Base-by-base conservation (phyloP, 2,888 invertebrate genomes). In the Drosophila nr. perissopoda region DNA sequence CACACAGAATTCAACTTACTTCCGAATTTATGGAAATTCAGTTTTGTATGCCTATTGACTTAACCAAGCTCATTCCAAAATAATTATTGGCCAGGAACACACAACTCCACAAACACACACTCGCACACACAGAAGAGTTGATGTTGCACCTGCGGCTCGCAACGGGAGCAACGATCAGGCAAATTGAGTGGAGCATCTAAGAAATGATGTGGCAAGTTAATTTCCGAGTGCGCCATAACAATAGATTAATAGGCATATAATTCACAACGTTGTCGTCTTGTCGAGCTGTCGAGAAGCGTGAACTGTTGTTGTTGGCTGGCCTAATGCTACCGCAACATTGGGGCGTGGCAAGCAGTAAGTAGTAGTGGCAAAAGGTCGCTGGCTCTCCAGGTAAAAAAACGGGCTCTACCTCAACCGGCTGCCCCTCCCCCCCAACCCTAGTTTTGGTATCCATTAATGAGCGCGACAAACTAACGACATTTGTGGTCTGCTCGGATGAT, bases 151-250 rank as follows among this genome's bases (percentile, higher is more conserved):
- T 65, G 79, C 74, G 34, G 48, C 66, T 59, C 78, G 38, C 77
- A 78, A 74, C 78, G 74, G 74, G 64, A 67, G 68, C 81, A 72
- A 31, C 34, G 36, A 49, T 53, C 46, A 46, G 34, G 31, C 2
- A 33, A 52, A 54, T 48, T 27, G 40, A 66, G 42, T 25, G 56
- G 31, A 46, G 38, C 61, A 69, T 69, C 62, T 75, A 76, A 79
- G 68, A 88, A 85, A 89, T 76, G 88, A 89, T 87, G 90, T 87
- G 87, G 89, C 82, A 85, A 87, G 88, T 87, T 89, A 74, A 84
- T 87, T 87, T 81, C 65, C 65, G 62, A 65, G 36, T 70, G 73
- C 68, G 40, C 56, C 67, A 58, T 69, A 86, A 83, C 80, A 80
- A 87, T 89, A 89, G 86, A 86, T 86, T 86, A 87, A 86, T 86